Evolutionary conservation across 2,888 invertebrate genomes (phyloP).

Genomic region (Iphiclides podalirius): DNA sequence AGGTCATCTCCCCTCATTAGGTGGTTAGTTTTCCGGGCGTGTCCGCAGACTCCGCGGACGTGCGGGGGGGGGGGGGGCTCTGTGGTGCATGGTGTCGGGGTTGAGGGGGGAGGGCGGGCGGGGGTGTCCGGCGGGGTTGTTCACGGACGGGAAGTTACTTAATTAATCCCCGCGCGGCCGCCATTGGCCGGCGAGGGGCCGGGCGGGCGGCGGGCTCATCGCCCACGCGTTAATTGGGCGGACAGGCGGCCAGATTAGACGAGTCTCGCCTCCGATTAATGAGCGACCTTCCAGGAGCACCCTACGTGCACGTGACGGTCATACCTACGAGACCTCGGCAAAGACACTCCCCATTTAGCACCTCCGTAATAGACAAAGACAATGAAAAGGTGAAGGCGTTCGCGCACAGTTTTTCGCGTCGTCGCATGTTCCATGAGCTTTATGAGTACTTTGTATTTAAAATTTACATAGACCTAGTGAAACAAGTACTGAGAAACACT

Average conservation of each 20-base stretch:
- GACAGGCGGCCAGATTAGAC: slow-evolving; percentile 61
- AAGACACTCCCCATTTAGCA: slow-evolving; percentile 22
- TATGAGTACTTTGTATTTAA: too few relatives aligned
- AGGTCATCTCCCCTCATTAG: slow-evolving; percentile 81
- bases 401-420: background rate
- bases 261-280: slow-evolving; percentile 59
- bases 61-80: slow-evolving; percentile 42
- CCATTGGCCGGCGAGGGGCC: slow-evolving; percentile 69
- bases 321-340: slow-evolving; percentile 17
- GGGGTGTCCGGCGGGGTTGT: slow-evolving; percentile 33
- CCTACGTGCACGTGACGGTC: slow-evolving; percentile 33
- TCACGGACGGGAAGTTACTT: slow-evolving; percentile 72
- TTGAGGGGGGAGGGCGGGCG: slow-evolving; percentile 40
- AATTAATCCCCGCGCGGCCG: slow-evolving; percentile 78
- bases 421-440: too few relatives aligned
- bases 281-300: slow-evolving; percentile 54
- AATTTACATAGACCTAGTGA: too few relatives aligned
- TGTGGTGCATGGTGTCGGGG: slow-evolving; percentile 46
- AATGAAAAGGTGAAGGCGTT: background rate
- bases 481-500: too few relatives aligned
- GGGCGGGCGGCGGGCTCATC: slow-evolving; percentile 67
- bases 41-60: slow-evolving; percentile 73
- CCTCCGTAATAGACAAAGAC: slow-evolving; percentile 22
- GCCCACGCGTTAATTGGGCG: slow-evolving; percentile 79
- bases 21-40: slow-evolving; percentile 80